Base-by-base conservation (phyloP, 64 coral and sea anemone species). In the Acropora yongei region DNA sequence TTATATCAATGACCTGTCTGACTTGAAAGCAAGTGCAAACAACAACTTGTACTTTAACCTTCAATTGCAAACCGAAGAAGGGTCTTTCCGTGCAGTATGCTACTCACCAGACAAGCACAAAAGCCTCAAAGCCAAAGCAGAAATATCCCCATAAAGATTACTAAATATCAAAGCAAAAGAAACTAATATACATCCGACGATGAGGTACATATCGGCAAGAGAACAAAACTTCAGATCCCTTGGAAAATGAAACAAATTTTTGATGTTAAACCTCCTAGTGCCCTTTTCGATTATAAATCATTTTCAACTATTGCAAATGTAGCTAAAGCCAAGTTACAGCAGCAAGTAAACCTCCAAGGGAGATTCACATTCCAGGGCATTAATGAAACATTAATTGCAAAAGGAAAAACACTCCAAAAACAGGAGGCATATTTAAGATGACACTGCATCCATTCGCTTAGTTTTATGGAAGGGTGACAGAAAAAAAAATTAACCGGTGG, bases 121-220 rank as follows among this genome's bases (percentile, higher is more conserved):
- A 47, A 6, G 30, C 18, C 87, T 93, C 45, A 86, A 86, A 72
- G 77, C 30, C 16, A 86, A 80, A 57, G 63, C 13, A 65, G 82
- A 93, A 74, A 44, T 75, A 76, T 91, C n/a, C 78, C 89, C 39
- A 80, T 91, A 41, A 93, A 87, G 82, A 48, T 92, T 12, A 78
- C 90, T 7, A 92, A 92, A 3, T 86, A 77, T 55, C 45, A 44
- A n/a, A 14, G 58, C 9, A 91, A 91, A 60, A 49, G 71, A 13
- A 84, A 91, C 55, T n/a, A 75, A 53, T 69, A 72, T 30, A 84
- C 67, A 18, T 47, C 80, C 3, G 49, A 53, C 53, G 79, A 91
- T 76, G 89, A 91, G 49, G 44, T 84, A 55, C 89, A 91, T 72
- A 84, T 91, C 7, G 80, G 76, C 82, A 93, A 93, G 77, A 79